Evolutionary conservation across 2,888 invertebrate genomes (phyloP), one percentile per base, ranked within the genome.

Genomic region (Atherix ibis): DNA sequence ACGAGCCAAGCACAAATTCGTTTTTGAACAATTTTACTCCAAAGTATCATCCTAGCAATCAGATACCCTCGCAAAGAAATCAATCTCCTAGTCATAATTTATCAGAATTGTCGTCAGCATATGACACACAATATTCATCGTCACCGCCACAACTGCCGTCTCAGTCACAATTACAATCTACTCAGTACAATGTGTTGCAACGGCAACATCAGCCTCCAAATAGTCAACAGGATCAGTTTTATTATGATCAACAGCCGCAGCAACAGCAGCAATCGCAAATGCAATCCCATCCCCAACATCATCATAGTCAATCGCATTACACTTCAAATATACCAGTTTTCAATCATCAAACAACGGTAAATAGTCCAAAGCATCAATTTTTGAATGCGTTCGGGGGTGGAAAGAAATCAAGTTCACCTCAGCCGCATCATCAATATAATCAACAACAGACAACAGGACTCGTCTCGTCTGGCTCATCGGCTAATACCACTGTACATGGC

Each of bases 11-110:
- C 25, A 55, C 56, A 30, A 58, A 58, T 48, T 58, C 58, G 5
- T 58, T 58, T 48, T 47, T 54, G 19, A 55, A 51, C 46, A 55
- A 50, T 38, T 54, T 51, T 44, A 49, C 51, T 36, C 47, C 54
- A 31, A 43, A 43, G 35, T 42, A 39, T 37, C 41, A 43, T 27
- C 39, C 38, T 13, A 37, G 36, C 32, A 18, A 38, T 26, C 42
- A 40, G 36, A 38, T 38, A 29, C 33, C 38, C 27, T 42, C 40
- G 25, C 40, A 42, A 42, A 31, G 35, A 22, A 38, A 34, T 32
- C 24, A 32, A 12, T 31, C 31, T 33, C 27, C 27, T 31, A 31
- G 35, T 37, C 29, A 36, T 19, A 26, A 33, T 33, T 25, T 35
- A 31, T 28, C 34, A 26, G 27, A 31, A 31, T 24, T 29, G 17